A percentile compares a stretch with the other conserved stretches of the same genome.
Evolutionary conservation across 2,113 vertebrate species (phyloP).

Genomic region (Mola mola): DNA sequence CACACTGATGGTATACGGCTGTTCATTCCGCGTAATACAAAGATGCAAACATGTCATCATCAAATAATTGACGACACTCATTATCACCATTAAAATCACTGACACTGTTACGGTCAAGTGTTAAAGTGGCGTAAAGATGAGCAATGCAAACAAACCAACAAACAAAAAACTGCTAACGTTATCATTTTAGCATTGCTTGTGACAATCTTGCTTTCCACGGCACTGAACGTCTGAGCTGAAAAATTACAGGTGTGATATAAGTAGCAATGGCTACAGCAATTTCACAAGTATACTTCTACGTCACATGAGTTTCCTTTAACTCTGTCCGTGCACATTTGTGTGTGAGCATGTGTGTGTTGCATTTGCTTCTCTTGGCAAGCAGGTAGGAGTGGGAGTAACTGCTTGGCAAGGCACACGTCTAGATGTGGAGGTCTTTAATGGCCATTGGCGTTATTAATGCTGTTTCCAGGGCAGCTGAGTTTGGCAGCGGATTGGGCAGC

Average conservation of each 20-base stretch:
- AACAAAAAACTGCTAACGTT: not conserved
- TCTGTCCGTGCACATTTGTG: not conserved
- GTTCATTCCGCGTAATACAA: constrained; percentile 66
- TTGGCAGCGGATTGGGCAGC: constrained; percentile 55
- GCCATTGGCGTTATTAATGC: constrained; percentile 69
- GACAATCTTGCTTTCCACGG: not conserved
- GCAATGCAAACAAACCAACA: constrained; percentile 2
- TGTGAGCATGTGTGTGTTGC: constrained; percentile 25
- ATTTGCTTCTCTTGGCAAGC: constrained; percentile 59
- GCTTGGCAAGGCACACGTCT: constrained; percentile 74
- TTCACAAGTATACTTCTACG: constrained; percentile 51
- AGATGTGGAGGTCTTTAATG: constrained; percentile 61
- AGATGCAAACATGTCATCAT: constrained; percentile 62
- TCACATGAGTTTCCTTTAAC: constrained; percentile 31
- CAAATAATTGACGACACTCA: constrained; percentile 34
- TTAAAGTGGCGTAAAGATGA: constrained; percentile 42
- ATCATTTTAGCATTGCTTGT: constrained; percentile 33
- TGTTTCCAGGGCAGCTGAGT: constrained; percentile 67
- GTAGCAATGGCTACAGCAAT: constrained; percentile 29
- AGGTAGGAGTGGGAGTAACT: constrained; percentile 62
- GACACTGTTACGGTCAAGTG: constrained; percentile 40
- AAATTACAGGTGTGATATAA: constrained; percentile 21
- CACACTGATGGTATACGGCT: constrained; percentile 74
- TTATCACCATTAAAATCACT: constrained; percentile 48
- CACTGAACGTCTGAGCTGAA: constrained; percentile 11